Evolutionary conservation across 2,888 invertebrate genomes (phyloP), one percentile per base, ranked within the genome.

Genomic region (Xestoiulus laeticollis): DNA sequence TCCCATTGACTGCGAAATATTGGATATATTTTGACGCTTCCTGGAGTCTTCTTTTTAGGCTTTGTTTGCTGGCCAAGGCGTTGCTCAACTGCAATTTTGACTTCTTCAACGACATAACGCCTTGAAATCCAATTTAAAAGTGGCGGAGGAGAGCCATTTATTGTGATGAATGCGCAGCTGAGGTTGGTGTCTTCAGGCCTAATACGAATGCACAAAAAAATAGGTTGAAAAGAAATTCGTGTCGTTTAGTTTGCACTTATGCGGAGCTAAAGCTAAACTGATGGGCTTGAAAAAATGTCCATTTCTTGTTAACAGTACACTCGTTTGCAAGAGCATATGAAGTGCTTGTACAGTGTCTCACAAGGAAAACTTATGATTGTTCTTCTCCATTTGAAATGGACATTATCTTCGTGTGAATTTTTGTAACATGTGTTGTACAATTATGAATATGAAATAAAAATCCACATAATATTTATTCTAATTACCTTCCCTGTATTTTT

Each of bases 51-150:
- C 2, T 59, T n/a, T 16, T 14, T 30, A n/a, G 78, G 14, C 78
- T 32, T 78, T 78, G 30, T 78, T 78, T 32, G 30, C 16, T 30
- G 78, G 78, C 30, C 78, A 30, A 22, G 22, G 26, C 68, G 26
- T 26, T 68, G 26, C 68, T 68, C 30, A 16, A 16, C 78, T 32
- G 78, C 78, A 78, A 32, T 78, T 78, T 78, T 78, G 30, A 78
- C 78, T 78, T 78, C 30, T 78, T 30, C 78, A 78, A 78, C 78
- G 78, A 78, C 30, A 78, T 78, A 78, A 78, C 78, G 78, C 78
- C 78, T 78, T 16, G 30, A 59, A 78, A 78, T 78, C 78, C 78
- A 78, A 78, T 78, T 78, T 78, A 12, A 78, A 78, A 78, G 68
- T 68, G 26, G 68, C 68, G 68, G 68, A 68, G 26, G 68, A 68